Evolutionary conservation across 2,888 invertebrate species (phyloP).

Genomic region (Carcina quercana): DNA sequence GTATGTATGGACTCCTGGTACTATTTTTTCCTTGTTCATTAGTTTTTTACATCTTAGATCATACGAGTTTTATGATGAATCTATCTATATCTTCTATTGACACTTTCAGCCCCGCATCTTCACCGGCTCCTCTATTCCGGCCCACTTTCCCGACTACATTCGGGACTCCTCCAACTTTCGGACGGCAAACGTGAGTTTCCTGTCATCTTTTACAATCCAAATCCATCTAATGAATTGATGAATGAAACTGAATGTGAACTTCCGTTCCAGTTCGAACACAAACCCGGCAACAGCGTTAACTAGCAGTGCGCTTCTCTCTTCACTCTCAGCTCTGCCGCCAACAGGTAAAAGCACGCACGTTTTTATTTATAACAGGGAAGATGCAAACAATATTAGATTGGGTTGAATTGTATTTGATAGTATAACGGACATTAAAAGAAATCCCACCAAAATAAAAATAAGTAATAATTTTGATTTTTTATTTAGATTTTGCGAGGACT

Average conservation of each 20-base stretch:
- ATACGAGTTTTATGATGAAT: too few relatives aligned
- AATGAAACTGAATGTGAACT: not conserved
- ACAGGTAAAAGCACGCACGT: too few relatives aligned
- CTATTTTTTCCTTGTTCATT: too few relatives aligned
- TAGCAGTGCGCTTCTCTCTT: conserved; percentile 58
- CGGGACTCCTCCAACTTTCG: conserved; percentile 72
- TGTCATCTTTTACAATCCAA: not conserved
- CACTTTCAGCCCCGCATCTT: conserved; percentile 73
- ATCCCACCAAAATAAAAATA: too few relatives aligned
- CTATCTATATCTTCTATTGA: not conserved
- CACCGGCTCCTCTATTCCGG: conserved; percentile 80
- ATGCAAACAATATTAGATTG: too few relatives aligned
- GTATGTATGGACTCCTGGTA: conserved; percentile 33
- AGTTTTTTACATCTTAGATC: too few relatives aligned
- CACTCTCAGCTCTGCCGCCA: conserved; percentile 59
- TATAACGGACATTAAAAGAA: too few relatives aligned
- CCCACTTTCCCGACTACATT: conserved; percentile 83
- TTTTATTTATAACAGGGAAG: not conserved
- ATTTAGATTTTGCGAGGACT: too few relatives aligned
- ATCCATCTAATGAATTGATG: too few relatives aligned
- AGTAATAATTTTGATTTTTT: too few relatives aligned
- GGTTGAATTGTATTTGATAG: too few relatives aligned
- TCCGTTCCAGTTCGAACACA: conserved; percentile 42
- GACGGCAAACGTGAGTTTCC: conserved; percentile 58
- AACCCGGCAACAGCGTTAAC: conserved; percentile 50